Conservation (phyloP, 30 jellyfish, hydroid and myxozoan genomes). For the Phacellophora camtschatica region DNA sequence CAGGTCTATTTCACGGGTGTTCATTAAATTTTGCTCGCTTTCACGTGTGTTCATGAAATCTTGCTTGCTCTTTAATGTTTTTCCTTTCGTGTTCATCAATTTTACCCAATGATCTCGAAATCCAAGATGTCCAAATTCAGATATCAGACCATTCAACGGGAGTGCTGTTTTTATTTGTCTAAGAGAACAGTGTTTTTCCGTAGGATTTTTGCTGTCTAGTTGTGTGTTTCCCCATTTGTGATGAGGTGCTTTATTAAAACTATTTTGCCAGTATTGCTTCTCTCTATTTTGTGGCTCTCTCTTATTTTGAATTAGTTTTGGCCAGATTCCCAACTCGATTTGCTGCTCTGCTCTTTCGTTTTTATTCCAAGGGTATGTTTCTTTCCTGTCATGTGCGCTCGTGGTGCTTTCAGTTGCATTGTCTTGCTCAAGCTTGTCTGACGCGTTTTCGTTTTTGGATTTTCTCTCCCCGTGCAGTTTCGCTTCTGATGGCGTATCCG, state of each 20-base stretch:
- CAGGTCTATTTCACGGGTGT: neutral
- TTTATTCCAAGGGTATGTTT: neutral
- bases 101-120: conserved; percentile 31
- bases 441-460: too few relatives aligned
- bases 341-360: neutral
- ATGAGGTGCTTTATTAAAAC: neutral
- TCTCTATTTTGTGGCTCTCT: neutral
- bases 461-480: too few relatives aligned
- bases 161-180: neutral
- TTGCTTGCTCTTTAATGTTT: neutral
- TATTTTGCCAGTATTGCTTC: neutral
- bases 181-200: too few relatives aligned
- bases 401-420: neutral
- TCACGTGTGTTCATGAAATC: neutral
- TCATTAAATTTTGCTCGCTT: neutral
- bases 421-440: too few relatives aligned
- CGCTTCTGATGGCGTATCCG: too few relatives aligned
- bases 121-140: conserved; percentile 59
- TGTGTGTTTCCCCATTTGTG: conserved; percentile 3
- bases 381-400: neutral
- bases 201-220: neutral
- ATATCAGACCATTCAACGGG: conserved; percentile 5
- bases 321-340: conserved; percentile 21
- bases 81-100: neutral
- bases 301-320: neutral